Evolutionary conservation across 2,113 vertebrate species (phyloP).

Genomic region (Lynx canadensis): DNA sequence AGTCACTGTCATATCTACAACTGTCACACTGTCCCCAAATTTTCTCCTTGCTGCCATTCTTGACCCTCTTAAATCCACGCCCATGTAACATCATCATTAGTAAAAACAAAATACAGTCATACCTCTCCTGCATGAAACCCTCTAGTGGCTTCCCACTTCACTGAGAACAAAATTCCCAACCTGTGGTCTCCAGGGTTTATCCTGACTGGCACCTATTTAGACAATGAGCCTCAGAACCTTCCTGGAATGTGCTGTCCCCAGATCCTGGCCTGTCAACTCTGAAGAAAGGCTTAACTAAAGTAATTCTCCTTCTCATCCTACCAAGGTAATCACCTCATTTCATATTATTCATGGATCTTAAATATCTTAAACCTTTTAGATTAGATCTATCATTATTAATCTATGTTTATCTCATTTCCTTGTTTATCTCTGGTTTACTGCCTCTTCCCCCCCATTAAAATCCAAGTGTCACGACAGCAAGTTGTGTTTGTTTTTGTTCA

Average conservation of each 20-base stretch:
- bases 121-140: background rate
- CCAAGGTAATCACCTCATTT: background rate
- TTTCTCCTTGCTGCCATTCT: background rate
- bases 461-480: background rate
- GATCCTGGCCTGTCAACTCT: background rate
- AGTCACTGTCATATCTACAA: background rate
- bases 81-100: background rate
- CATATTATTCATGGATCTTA: background rate
- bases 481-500: background rate
- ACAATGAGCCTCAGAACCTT: background rate
- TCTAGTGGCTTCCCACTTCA: background rate
- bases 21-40: background rate
- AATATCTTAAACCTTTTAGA: too few species aligned
- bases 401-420: background rate
- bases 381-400: background rate
- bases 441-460: background rate
- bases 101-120: background rate
- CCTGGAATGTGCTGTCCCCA: background rate
- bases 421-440: background rate
- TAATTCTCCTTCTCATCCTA: background rate
- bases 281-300: background rate
- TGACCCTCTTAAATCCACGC: background rate
- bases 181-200: background rate
- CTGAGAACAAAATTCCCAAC: background rate
- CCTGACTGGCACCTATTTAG: background rate